These are phyloP conservation scores for Megastigmus dorsalis DNA, from an alignment of 2,888 invertebrate species.

Conservation along the genomic window DNA sequence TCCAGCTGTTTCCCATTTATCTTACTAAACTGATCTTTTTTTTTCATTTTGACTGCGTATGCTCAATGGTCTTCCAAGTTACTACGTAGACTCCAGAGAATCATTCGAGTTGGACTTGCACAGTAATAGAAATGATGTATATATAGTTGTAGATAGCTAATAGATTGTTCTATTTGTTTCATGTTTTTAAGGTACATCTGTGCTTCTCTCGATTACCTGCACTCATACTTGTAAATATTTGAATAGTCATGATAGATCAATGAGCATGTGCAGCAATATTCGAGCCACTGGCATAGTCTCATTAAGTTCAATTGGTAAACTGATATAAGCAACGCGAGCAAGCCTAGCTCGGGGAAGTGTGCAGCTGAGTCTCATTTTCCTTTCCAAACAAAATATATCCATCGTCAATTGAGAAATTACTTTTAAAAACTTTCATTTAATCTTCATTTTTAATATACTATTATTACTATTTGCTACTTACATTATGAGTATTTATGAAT, in stretches of 20 bases:
- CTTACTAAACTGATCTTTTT: constrained; percentile 69
- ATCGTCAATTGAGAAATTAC: constrained; percentile 60
- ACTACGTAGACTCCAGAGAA: too few relatives aligned
- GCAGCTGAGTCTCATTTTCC: constrained; percentile 67
- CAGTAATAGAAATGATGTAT: too few relatives aligned
- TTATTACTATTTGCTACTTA: constrained; percentile 48
- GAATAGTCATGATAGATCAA: too few relatives aligned
- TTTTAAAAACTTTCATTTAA: constrained; percentile 63
- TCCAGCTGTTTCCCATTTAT: constrained; percentile 66
- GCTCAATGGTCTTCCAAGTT: constrained; percentile 67
- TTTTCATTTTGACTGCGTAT: constrained; percentile 58
- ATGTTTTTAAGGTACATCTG: too few relatives aligned
- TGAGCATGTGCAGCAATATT: constrained; percentile 30
- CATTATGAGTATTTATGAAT: constrained; percentile 68
- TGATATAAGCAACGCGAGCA: constrained; percentile 66
- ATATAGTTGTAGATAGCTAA: too few relatives aligned
- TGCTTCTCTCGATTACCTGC: too few relatives aligned
- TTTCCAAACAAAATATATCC: constrained; percentile 61
- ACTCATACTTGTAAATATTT: not conserved
- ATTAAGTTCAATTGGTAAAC: constrained; percentile 65
- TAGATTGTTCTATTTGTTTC: too few relatives aligned
- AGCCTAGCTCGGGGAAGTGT: constrained; percentile 67
- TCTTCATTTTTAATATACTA: constrained; percentile 66
- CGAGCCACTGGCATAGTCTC: constrained; percentile 66
- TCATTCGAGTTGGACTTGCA: too few relatives aligned